Percentiles rank a stretch among this genome's conserved stretches.
These are phyloP conservation scores for Caradrina clavipalpis DNA, from an alignment of 2,888 invertebrate genomes.

Conservation along the genomic window DNA sequence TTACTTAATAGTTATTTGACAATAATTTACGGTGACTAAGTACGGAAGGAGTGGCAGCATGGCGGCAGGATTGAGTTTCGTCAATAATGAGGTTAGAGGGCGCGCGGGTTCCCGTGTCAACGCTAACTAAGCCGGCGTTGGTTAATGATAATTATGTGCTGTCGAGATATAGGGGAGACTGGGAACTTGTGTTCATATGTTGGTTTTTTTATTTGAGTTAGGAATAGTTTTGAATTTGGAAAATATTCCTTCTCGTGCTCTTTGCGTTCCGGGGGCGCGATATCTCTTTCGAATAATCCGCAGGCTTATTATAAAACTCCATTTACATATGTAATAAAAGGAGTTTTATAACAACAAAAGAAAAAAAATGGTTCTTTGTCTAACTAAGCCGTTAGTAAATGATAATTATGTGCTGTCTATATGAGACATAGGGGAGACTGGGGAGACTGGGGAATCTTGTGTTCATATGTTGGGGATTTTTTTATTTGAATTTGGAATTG, in stretches of 20 bases:
- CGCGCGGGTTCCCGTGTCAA: slow-evolving; percentile 65
- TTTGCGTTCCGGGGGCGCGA: no score
- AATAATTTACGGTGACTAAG: slow-evolving; percentile 69
- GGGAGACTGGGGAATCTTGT: no score
- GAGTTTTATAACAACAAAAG: no score
- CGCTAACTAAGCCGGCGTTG: slow-evolving; percentile 58
- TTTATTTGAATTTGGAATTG: not conserved
- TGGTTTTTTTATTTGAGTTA: not conserved
- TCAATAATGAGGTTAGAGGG: slow-evolving; percentile 80
- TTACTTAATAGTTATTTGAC: slow-evolving; percentile 67
- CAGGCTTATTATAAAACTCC: no score
- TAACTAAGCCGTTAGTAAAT: slow-evolving; percentile 57
- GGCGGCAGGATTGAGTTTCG: slow-evolving; percentile 73
- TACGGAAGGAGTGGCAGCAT: slow-evolving; percentile 61
- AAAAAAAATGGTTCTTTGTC: no score
- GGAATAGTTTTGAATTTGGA: slow-evolving; percentile 4
- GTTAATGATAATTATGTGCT: slow-evolving; percentile 56
- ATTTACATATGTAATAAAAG: no score
- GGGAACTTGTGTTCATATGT: slow-evolving; percentile 3
- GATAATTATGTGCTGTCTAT: slow-evolving; percentile 56
- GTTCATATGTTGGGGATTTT: slow-evolving; percentile 1
- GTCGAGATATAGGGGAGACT: slow-evolving; percentile 19
- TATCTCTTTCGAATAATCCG: no score
- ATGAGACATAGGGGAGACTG: slow-evolving; percentile 14
- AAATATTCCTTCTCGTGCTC: no score